Conservation (phyloP, 2,888 invertebrate genomes). For the Tenodera sinensis region DNA sequence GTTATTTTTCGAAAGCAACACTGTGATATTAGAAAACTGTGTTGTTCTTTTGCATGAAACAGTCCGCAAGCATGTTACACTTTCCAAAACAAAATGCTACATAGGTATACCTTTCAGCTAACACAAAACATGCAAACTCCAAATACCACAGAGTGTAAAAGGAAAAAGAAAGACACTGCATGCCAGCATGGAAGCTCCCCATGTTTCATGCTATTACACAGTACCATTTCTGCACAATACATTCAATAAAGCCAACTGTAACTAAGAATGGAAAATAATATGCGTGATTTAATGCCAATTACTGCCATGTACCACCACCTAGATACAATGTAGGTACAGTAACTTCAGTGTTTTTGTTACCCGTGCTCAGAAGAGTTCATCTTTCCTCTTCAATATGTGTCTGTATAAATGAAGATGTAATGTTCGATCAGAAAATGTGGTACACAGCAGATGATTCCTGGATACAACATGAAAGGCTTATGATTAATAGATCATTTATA, state of each 20-base stretch:
- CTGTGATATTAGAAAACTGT: too few relatives aligned
- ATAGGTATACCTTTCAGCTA: not conserved
- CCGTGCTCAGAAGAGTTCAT: constrained; percentile 80
- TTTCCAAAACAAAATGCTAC: too few relatives aligned
- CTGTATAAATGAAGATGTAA: constrained; percentile 23
- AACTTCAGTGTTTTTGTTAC: constrained; percentile 49
- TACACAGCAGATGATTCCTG: constrained; percentile 29
- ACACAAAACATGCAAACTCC: not conserved
- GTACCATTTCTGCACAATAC: not conserved
- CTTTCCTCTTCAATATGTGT: constrained; percentile 38
- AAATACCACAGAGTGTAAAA: not conserved
- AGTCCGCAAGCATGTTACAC: too few relatives aligned
- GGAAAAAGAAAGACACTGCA: not conserved
- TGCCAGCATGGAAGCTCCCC: not conserved
- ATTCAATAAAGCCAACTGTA: constrained; percentile 1
- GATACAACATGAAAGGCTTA: constrained; percentile 22
- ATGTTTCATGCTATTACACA: not conserved
- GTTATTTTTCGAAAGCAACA: too few relatives aligned
- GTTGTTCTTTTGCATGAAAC: too few relatives aligned
- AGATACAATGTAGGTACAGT: constrained; percentile 18
- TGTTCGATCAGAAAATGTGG: constrained; percentile 22
- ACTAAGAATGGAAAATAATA: constrained; percentile 12
- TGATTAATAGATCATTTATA: not conserved
- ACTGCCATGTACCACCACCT: constrained; percentile 28
- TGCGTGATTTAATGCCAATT: not conserved